These are phyloP conservation scores for Drosophila macrospina DNA, from an alignment of 2,888 invertebrate genomes.

Conservation along the genomic window DNA sequence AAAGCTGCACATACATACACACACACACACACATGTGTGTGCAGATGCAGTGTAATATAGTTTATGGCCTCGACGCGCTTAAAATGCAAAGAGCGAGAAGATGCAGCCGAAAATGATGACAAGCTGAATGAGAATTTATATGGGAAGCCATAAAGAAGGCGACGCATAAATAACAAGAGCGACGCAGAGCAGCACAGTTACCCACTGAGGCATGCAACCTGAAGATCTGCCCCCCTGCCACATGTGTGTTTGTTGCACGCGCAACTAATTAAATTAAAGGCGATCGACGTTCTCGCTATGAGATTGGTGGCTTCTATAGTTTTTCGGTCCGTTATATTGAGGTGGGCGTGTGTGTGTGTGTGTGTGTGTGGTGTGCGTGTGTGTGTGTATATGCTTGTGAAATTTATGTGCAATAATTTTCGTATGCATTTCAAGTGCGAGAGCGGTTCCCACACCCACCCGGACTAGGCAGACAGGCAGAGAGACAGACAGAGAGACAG, in stretches of 20 bases:
- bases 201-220: slow-evolving; percentile 66
- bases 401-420: slow-evolving; percentile 71
- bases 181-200: slow-evolving; percentile 43
- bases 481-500: neutral
- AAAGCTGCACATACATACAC: neutral
- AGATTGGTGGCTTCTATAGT: slow-evolving; percentile 33
- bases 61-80: slow-evolving; percentile 50
- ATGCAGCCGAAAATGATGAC: slow-evolving; percentile 65
- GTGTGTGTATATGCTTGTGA: slow-evolving; percentile 58
- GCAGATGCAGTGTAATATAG: neutral
- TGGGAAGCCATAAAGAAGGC: slow-evolving; percentile 79
- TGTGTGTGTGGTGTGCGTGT: slow-evolving; percentile 32
- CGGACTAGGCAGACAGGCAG: slow-evolving; percentile 4
- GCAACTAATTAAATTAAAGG: slow-evolving; percentile 81
- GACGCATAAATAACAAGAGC: slow-evolving; percentile 64
- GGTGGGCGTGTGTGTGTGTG: slow-evolving; percentile 47
- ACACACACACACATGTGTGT: too few relatives aligned
- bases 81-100: slow-evolving; percentile 38
- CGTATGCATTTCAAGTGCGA: slow-evolving; percentile 55
- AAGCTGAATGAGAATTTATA: slow-evolving; percentile 77
- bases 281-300: slow-evolving; percentile 53
- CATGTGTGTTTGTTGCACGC: slow-evolving; percentile 55
- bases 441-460: slow-evolving; percentile 69
- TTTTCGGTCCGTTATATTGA: slow-evolving; percentile 42
- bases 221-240: slow-evolving; percentile 32